These are phyloP conservation scores for Dolomedes plantarius DNA, from an alignment of 2,888 invertebrate genomes.

Conservation along the genomic window DNA sequence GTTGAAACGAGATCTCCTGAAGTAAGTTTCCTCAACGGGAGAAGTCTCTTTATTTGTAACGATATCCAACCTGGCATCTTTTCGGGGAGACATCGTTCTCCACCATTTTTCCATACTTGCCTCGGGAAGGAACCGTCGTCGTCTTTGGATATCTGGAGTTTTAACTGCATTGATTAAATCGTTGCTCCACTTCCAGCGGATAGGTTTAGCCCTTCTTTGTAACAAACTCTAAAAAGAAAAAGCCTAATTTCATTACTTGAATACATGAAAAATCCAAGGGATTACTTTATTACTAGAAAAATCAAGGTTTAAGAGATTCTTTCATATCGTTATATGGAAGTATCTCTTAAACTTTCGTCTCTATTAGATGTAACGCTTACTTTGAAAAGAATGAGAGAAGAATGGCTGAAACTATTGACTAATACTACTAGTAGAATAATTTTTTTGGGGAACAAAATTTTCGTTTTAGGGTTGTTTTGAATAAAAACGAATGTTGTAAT, in stretches of 20 bases:
- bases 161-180: neutral
- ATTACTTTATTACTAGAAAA: too few species aligned
- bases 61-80: neutral
- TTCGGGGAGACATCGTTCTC: constrained; percentile 22
- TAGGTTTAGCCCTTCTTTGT: constrained; percentile 38
- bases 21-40: constrained; percentile 2
- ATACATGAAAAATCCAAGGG: too few species aligned
- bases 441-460: too few species aligned
- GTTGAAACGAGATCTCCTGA: neutral
- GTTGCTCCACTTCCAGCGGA: constrained; percentile 42
- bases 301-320: too few species aligned
- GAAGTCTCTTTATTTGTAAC: neutral
- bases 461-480: too few species aligned
- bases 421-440: too few species aligned
- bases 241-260: neutral
- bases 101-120: constrained; percentile 32
- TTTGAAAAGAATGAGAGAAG: too few species aligned
- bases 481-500: too few species aligned
- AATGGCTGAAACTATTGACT: too few species aligned
- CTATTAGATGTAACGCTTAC: too few species aligned
- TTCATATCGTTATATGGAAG: too few species aligned
- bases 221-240: constrained; percentile 19
- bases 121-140: constrained; percentile 19
- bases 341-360: too few species aligned
- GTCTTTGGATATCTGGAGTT: constrained; percentile 18